Evolutionary conservation across 2,797 vertebrate species (phyloP).

Genomic region (Neosalanx taihuensis): DNA sequence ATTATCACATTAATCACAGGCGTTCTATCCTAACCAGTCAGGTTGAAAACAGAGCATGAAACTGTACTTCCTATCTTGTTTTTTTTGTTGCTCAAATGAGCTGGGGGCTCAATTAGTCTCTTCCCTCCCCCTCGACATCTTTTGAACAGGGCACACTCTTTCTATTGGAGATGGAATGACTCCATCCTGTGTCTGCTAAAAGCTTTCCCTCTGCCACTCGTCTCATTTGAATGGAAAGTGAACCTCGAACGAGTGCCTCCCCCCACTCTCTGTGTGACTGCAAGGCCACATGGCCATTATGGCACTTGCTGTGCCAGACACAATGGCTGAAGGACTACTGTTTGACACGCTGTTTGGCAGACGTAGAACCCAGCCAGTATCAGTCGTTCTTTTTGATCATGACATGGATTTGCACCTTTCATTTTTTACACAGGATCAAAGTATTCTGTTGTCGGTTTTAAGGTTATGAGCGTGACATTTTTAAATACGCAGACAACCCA

Average conservation of each 20-base stretch:
- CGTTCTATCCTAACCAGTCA: neutral
- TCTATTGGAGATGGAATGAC: neutral
- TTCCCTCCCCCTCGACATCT: neutral
- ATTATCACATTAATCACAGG: slow-evolving; percentile 43
- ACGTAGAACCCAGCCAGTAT: too few relatives aligned
- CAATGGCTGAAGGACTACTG: slow-evolving; percentile 28
- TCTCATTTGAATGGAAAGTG: slow-evolving; percentile 40
- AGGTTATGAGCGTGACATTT: neutral
- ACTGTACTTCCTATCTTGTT: neutral
- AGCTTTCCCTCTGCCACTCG: neutral
- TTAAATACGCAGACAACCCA: neutral
- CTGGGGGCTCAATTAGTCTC: neutral
- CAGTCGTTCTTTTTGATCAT: too few relatives aligned
- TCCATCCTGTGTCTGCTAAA: neutral
- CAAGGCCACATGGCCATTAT: slow-evolving; percentile 21
- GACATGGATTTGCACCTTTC: slow-evolving; percentile 22
- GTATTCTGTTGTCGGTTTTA: neutral
- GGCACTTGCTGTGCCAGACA: slow-evolving; percentile 19
- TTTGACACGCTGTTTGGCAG: slow-evolving; percentile 24
- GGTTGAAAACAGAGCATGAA: neutral
- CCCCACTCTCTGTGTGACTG: slow-evolving; percentile 19
- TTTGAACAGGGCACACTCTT: neutral
- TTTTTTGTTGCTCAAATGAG: slow-evolving; percentile 2
- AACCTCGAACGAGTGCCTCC: slow-evolving; percentile 19
- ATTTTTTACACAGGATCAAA: neutral